Percentiles rank a stretch among this genome's conserved stretches.
These are phyloP conservation scores for Saturnia pavonia DNA, from an alignment of 2,888 invertebrate genomes.

Conservation along the genomic window DNA sequence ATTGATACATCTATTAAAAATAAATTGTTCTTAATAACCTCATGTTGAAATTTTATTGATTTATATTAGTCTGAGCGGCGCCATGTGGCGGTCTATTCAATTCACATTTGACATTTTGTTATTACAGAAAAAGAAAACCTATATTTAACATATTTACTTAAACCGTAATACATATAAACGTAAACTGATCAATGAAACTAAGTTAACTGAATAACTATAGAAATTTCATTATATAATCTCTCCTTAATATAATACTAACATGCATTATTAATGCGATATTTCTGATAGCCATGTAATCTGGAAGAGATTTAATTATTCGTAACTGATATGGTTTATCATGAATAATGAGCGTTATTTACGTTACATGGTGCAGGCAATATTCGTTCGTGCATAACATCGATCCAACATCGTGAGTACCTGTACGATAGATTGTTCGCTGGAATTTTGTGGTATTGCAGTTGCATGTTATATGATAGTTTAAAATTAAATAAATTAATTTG, in stretches of 20 bases:
- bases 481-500: background rate
- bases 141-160: background rate
- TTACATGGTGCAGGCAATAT: constrained; percentile 72
- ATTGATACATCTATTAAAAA: constrained; percentile 49
- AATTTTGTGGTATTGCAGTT: constrained; percentile 32
- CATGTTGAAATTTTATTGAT: constrained; percentile 69
- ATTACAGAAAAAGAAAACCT: background rate
- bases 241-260: constrained; percentile 2
- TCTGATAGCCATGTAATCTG: constrained; percentile 22
- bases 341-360: constrained; percentile 39
- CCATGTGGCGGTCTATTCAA: constrained; percentile 48
- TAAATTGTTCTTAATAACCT: constrained; percentile 66
- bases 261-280: background rate
- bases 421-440: constrained; percentile 22
- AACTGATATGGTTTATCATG: constrained; percentile 36
- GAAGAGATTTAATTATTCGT: constrained; percentile 22
- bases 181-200: background rate
- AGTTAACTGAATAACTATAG: background rate
- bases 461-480: constrained; percentile 31
- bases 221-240: background rate
- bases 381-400: constrained; percentile 79
- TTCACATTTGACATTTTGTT: constrained; percentile 61
- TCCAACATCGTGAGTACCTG: constrained; percentile 69
- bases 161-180: background rate
- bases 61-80: constrained; percentile 60